Evolutionary conservation across 2,113 vertebrate genomes (phyloP), one percentile per base, ranked within the genome.

Genomic region (Urocolius indicus): DNA sequence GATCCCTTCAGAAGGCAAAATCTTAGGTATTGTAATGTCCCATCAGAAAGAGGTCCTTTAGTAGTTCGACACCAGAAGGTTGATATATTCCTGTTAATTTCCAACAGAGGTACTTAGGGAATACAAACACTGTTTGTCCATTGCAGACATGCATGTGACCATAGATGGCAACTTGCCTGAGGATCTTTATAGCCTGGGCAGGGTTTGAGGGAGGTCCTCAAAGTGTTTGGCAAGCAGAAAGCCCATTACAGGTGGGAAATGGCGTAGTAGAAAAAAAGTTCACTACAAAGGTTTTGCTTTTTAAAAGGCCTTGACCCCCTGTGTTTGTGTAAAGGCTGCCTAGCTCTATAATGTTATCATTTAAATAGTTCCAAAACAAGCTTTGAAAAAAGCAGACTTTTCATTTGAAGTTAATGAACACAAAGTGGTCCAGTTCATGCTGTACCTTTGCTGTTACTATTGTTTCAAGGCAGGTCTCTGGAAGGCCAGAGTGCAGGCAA

Each of bases 361-460:
- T 94, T 73, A 45, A 90, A 61, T 24, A 41, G 67, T 11, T 95
- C 82, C 52, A 84, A 76, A 81, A 83, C 9, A 20, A 34, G 55
- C 48, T 94, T 69, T 85, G 82, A 36, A 67, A 89, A 75, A 88
- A 79, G 10, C 18, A 52, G 7, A 12, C 52, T 79, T 52, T 58
- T 85, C 34, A 18, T 80, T 77, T 72, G 66, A 76, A 73, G 69
- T 91, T 90, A 95, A 96, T 91, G 87, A 65, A 95, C 66, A 77
- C 76, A 54, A 76, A 95, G 57, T 19, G 43, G 77, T 48, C 46
- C 82, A 59, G 95, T 69, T 94, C 78, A 68, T 32, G 54, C 71
- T 89, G 93, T 95, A 90, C 96, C 43, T 89, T 85, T 58, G 69
- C 57, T 82, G 78, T 11, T 68, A 10, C 93, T 32, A 95, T 97